A percentile compares a stretch with the other conserved stretches of the same genome.
Conservation (phyloP, 2,113 vertebrate species). For the rabbit (Oryctolagus cuniculus) region DNA sequence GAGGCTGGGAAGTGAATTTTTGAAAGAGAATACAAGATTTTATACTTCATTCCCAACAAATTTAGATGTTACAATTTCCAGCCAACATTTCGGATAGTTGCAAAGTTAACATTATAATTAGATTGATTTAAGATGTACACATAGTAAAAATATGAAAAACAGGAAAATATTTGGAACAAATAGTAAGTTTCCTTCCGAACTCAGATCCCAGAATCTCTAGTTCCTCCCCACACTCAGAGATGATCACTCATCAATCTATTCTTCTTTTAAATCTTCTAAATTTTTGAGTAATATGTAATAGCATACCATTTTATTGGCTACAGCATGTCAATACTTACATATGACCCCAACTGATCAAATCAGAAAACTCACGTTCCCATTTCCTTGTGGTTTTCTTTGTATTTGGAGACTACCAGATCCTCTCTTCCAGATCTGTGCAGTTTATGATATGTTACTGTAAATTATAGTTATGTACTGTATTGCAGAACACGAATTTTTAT, state of each 20-base stretch:
- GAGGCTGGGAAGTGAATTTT: background rate
- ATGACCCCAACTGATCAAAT: too few relatives aligned
- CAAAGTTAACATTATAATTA: slow-evolving; percentile 8
- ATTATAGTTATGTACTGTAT: too few relatives aligned
- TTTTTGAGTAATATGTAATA: too few relatives aligned
- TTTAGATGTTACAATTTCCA: background rate
- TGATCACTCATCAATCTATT: background rate
- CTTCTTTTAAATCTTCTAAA: background rate
- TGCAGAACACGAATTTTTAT: too few relatives aligned
- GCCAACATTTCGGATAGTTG: background rate
- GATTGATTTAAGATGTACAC: slow-evolving; percentile 2
- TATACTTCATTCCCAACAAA: background rate
- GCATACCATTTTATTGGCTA: too few relatives aligned
- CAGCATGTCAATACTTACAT: too few relatives aligned
- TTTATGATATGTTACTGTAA: too few relatives aligned
- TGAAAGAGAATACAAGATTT: background rate
- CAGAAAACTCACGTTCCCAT: too few relatives aligned
- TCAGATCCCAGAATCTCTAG: background rate
- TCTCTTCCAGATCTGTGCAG: too few relatives aligned
- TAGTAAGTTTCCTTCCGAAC: background rate
- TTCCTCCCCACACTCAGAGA: background rate
- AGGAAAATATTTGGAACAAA: background rate
- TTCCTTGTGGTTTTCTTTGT: too few relatives aligned
- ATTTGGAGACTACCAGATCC: too few relatives aligned
- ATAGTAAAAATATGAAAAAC: background rate